Evolutionary conservation across 2,888 invertebrate genomes (phyloP).

Genomic region (Tethea ocularis): DNA sequence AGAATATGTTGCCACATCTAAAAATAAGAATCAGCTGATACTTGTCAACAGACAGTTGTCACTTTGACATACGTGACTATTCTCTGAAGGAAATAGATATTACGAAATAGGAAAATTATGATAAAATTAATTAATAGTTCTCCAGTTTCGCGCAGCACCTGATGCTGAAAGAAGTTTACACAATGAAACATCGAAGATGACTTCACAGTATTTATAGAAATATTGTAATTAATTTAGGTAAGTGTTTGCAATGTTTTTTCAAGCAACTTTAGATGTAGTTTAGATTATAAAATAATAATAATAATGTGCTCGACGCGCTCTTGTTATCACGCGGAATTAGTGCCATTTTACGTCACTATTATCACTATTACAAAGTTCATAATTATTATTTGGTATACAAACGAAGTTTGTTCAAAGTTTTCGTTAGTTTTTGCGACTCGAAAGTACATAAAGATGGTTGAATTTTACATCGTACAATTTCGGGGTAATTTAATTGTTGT

Average conservation of each 20-base stretch:
- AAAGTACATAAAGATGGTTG: neutral
- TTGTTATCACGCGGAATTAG: neutral
- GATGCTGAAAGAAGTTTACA: slow-evolving; percentile 32
- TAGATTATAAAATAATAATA: neutral
- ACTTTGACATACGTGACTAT: slow-evolving; percentile 23
- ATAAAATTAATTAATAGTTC: slow-evolving; percentile 31
- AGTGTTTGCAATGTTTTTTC: slow-evolving; percentile 20
- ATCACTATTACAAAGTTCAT: neutral
- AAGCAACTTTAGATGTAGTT: neutral
- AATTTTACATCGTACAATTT: neutral
- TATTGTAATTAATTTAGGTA: slow-evolving; percentile 29
- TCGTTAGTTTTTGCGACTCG: neutral
- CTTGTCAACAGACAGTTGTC: slow-evolving; percentile 30
- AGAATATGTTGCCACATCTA: too few relatives aligned
- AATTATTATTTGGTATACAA: neutral
- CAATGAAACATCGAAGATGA: slow-evolving; percentile 45
- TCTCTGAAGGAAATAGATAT: slow-evolving; percentile 26
- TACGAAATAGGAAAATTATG: slow-evolving; percentile 60
- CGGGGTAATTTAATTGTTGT: neutral
- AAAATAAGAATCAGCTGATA: neutral
- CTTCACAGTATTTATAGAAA: slow-evolving; percentile 21
- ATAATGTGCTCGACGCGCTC: neutral
- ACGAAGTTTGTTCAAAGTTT: neutral
- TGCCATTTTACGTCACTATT: slow-evolving; percentile 4
- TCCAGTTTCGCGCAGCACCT: slow-evolving; percentile 32